These are phyloP conservation scores for Lypha dubia DNA, from an alignment of 2,888 invertebrate genomes.

Conservation along the genomic window DNA sequence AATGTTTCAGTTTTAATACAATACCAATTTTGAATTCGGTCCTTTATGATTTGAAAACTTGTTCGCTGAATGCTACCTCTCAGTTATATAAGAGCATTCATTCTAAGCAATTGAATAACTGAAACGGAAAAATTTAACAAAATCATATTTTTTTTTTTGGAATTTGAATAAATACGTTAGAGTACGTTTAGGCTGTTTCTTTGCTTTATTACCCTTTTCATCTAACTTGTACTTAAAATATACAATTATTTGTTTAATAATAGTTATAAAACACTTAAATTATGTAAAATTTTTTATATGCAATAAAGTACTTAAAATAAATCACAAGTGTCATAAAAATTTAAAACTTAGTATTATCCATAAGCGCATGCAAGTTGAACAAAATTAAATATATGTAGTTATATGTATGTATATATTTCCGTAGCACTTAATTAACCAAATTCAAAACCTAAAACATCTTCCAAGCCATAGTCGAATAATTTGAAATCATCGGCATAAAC, in stretches of 20 bases:
- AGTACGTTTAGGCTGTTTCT: not conserved
- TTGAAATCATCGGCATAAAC: constrained; percentile 91
- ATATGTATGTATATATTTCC: not conserved
- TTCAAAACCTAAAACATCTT: constrained; percentile 91
- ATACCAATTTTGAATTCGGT: too few species aligned
- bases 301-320: constrained; percentile 49
- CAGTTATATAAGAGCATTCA: too few species aligned
- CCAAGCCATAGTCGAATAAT: constrained; percentile 91
- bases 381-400: constrained; percentile 26
- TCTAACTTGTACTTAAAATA: constrained; percentile 3
- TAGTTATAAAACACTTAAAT: constrained; percentile 16
- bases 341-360: constrained; percentile 89
- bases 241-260: constrained; percentile 1
- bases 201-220: constrained; percentile 11
- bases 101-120: too few species aligned
- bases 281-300: constrained; percentile 14
- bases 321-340: constrained; percentile 53
- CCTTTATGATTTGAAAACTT: too few species aligned
- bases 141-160: too few species aligned
- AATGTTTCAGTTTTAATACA: too few species aligned
- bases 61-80: too few species aligned
- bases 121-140: too few species aligned
- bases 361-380: constrained; percentile 92
- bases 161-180: not conserved
- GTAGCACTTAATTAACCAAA: constrained; percentile 84